A percentile compares a stretch with the other conserved stretches of the same genome.
These are phyloP conservation scores for Philotrypesis tridentata DNA, from an alignment of 1,140 invertebrate genomes.

Conservation along the genomic window DNA sequence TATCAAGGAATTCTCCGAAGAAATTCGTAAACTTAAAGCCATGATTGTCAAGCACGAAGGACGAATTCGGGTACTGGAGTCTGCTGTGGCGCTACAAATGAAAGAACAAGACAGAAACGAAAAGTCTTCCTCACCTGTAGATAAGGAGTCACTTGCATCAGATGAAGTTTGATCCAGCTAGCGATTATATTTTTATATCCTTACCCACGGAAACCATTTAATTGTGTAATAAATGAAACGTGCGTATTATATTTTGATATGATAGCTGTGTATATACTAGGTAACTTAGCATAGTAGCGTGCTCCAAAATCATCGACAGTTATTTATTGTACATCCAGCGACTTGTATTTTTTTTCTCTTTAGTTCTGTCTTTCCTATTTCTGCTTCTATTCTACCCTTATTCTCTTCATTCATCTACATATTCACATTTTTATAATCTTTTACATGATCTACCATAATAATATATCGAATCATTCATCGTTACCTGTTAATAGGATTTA, in stretches of 20 bases:
- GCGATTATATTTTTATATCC: constrained; percentile 61
- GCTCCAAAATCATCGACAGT: constrained; percentile 67
- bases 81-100: constrained; percentile 73
- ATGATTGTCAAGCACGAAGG: constrained; percentile 97
- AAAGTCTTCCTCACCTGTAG: constrained; percentile 65
- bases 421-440: constrained; percentile 64
- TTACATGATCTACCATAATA: constrained; percentile 59
- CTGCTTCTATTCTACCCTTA: constrained; percentile 58
- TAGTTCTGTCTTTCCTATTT: constrained; percentile 52
- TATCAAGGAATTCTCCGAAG: constrained; percentile 87
- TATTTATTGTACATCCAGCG: constrained; percentile 72
- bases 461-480: constrained; percentile 63
- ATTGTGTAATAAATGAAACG: constrained; percentile 63
- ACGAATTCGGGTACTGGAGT: constrained; percentile 84
- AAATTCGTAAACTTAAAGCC: constrained; percentile 92
- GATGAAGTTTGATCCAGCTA: constrained; percentile 70
- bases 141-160: constrained; percentile 68
- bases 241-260: constrained; percentile 72
- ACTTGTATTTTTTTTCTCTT: constrained; percentile 46
- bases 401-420: constrained; percentile 59
- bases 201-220: constrained; percentile 61
- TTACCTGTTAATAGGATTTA: constrained; percentile 65
- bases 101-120: constrained; percentile 72
- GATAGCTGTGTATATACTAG: constrained; percentile 74
- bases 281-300: constrained; percentile 67